Conservation (phyloP, 2,113 vertebrate species). For the Rousettus leschenaultii region DNA sequence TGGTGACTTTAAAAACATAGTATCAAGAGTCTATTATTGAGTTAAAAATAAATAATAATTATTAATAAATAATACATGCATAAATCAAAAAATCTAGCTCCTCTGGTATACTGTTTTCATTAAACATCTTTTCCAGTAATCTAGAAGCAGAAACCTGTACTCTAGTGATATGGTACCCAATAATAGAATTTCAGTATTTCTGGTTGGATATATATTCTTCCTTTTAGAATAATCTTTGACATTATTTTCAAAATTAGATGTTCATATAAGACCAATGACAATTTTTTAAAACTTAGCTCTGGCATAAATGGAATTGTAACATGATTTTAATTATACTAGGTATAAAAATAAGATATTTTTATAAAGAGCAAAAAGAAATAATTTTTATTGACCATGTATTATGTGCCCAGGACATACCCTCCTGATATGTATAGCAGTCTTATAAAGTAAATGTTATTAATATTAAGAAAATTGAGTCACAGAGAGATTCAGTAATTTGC, state of each 20-base stretch:
- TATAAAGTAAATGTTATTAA: constrained; percentile 12
- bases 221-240: background rate
- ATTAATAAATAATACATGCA: background rate
- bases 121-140: background rate
- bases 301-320: background rate
- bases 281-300: background rate
- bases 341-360: constrained; percentile 19
- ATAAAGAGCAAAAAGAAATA: background rate
- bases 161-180: background rate
- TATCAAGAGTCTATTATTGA: background rate
- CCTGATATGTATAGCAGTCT: background rate
- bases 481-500: background rate
- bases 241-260: constrained; percentile 3
- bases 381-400: background rate
- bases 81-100: background rate
- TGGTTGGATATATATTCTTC: background rate
- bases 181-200: background rate
- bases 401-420: background rate
- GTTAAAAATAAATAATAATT: constrained; percentile 29
- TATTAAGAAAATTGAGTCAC: constrained; percentile 11
- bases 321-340: constrained; percentile 19
- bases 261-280: background rate
- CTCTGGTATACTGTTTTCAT: background rate
- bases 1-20: background rate
- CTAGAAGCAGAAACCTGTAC: background rate